These are phyloP conservation scores for Sarcophaga peregrina DNA, from an alignment of 1,140 invertebrate species.

Conservation along the genomic window DNA sequence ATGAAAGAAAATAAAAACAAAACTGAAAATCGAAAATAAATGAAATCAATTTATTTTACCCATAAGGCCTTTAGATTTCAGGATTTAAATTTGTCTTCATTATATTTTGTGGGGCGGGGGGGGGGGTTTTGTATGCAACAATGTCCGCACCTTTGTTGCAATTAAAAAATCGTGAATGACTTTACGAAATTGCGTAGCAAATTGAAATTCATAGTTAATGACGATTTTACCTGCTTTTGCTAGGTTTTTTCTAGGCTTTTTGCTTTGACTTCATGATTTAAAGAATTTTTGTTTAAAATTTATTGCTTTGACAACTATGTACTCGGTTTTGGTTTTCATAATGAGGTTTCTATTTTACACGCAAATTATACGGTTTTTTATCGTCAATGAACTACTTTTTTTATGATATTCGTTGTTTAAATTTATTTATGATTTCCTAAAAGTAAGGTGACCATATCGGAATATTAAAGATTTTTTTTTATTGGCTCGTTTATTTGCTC, in stretches of 20 bases:
- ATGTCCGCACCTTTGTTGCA: neutral
- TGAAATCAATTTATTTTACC: conserved; percentile 24
- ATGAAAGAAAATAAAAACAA: neutral
- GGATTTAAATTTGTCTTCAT: neutral
- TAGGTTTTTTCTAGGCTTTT: neutral
- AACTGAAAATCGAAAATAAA: neutral
- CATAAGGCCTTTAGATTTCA: conserved; percentile 8
- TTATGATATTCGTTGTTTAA: neutral
- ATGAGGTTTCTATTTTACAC: conserved; percentile 8
- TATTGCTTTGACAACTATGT: conserved; percentile 7
- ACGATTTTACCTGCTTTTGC: no score
- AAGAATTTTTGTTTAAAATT: neutral
- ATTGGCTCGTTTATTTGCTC: no score
- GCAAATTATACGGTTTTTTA: neutral
- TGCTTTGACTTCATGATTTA: neutral
- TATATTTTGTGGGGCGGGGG: neutral
- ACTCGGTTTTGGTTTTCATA: neutral
- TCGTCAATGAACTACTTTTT: neutral
- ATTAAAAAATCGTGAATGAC: conserved; percentile 15
- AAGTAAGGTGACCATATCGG: neutral
- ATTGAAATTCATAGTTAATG: neutral
- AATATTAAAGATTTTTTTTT: no score
- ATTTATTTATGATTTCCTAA: conserved; percentile 10
- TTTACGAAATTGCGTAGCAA: neutral
- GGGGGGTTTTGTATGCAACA: no score